Evolutionary conservation across 1,140 invertebrate genomes (phyloP).

Genomic region (Ganaspis sp.): DNA sequence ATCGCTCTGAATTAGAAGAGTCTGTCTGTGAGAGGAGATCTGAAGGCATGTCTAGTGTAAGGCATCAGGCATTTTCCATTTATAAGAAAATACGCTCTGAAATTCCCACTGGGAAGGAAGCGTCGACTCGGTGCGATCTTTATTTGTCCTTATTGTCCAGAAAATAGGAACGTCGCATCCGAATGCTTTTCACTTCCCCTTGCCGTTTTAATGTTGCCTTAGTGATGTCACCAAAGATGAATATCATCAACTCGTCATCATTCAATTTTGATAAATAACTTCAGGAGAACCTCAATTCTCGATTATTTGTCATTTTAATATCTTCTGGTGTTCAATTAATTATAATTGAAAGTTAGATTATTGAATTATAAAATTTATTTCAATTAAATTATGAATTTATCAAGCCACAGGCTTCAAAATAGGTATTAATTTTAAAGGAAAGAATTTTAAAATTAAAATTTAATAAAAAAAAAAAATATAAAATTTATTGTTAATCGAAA

Average conservation of each 20-base stretch:
- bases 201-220: background rate
- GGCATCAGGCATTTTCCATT: constrained; percentile 64
- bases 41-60: constrained; percentile 22
- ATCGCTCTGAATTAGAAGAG: constrained; percentile 61
- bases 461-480: too few species aligned
- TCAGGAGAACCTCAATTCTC: too few species aligned
- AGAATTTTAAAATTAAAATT: too few species aligned
- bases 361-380: too few species aligned
- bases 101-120: constrained; percentile 56
- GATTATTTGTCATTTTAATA: too few species aligned
- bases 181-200: constrained; percentile 30
- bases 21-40: constrained; percentile 35
- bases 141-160: constrained; percentile 60
- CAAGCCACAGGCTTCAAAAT: too few species aligned
- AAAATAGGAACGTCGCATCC: constrained; percentile 54
- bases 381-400: too few species aligned
- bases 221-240: background rate
- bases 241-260: background rate
- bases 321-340: too few species aligned
- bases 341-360: too few species aligned
- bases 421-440: too few species aligned
- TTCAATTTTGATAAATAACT: background rate
- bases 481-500: too few species aligned
- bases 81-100: constrained; percentile 67
- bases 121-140: constrained; percentile 40